These are phyloP conservation scores for Euglossa dilemma DNA, from an alignment of 1,140 invertebrate species.

Conservation along the genomic window DNA sequence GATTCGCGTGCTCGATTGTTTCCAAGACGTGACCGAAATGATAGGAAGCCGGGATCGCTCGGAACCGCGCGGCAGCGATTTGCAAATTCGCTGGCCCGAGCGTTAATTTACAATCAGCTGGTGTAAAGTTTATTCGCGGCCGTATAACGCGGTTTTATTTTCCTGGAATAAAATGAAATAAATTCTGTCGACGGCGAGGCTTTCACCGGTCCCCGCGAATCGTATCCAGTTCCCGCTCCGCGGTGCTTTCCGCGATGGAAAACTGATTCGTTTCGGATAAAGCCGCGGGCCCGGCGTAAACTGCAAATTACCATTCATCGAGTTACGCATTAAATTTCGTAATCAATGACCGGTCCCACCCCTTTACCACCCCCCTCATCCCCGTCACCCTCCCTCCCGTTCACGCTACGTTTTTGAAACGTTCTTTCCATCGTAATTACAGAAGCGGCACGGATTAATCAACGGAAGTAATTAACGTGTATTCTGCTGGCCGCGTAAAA, in stretches of 20 bases:
- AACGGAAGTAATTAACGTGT: constrained; percentile 25
- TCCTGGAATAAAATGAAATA: not conserved
- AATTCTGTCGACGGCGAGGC: not conserved
- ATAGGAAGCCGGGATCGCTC: not conserved
- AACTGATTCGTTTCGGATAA: constrained; percentile 12
- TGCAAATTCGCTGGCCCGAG: not conserved
- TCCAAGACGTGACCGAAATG: not conserved
- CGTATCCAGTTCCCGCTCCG: not conserved
- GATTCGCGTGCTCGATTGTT: not conserved
- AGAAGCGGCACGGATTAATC: constrained; percentile 17
- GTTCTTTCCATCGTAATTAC: constrained; percentile 14
- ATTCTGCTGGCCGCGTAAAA: not conserved
- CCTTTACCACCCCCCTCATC: too few species aligned
- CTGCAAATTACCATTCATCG: constrained; percentile 22
- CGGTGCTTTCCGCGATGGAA: not conserved
- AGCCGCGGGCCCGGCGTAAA: not conserved
- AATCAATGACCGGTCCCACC: not conserved
- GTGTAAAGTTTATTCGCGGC: not conserved
- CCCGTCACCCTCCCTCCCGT: too few species aligned
- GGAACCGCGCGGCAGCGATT: not conserved
- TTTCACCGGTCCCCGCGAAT: not conserved
- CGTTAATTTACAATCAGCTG: constrained; percentile 9
- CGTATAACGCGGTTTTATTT: not conserved
- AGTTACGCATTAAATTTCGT: constrained; percentile 25
- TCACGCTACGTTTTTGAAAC: constrained; percentile 3